phyloP scores from a whole-genome alignment of 2,888 invertebrate genomes.

The Papilio protenor region DNA sequence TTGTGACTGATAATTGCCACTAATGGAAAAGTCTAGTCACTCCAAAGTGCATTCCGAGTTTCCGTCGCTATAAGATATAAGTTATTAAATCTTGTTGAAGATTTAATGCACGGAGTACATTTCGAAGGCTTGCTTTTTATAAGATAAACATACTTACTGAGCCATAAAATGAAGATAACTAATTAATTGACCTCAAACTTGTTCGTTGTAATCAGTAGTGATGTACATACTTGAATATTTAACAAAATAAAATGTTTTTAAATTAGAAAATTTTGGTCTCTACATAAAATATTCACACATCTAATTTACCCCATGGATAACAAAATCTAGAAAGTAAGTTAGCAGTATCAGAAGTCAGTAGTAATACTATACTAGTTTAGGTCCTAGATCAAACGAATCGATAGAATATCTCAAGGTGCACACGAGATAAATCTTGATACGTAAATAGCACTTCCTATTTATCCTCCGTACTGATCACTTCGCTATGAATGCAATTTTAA shows the following conservation, averaged over 20 bases:
- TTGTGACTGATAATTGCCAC: conserved; percentile 82
- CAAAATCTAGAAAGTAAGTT: neutral
- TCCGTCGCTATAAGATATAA: conserved; percentile 76
- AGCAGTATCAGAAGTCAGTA: neutral
- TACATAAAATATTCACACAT: neutral
- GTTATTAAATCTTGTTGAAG: conserved; percentile 74
- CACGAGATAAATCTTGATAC: neutral
- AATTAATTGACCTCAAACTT: conserved; percentile 15
- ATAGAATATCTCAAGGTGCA: neutral
- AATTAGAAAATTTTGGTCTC: neutral
- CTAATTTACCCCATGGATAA: neutral
- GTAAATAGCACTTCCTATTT: neutral
- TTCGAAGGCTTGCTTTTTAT: conserved; percentile 41
- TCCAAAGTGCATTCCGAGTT: conserved; percentile 82
- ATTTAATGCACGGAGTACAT: conserved; percentile 60
- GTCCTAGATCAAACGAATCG: neutral
- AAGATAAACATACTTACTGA: conserved; percentile 28
- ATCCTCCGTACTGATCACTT: neutral
- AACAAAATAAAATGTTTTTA: neutral
- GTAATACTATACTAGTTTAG: neutral
- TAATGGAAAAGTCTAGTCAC: conserved; percentile 84
- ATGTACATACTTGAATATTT: neutral
- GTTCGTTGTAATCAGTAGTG: neutral
- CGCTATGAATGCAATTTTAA: conserved; percentile 4
- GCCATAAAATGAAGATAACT: neutral